These are phyloP conservation scores for Siniperca knerii DNA, from an alignment of 2,113 vertebrate species.

Conservation along the genomic window DNA sequence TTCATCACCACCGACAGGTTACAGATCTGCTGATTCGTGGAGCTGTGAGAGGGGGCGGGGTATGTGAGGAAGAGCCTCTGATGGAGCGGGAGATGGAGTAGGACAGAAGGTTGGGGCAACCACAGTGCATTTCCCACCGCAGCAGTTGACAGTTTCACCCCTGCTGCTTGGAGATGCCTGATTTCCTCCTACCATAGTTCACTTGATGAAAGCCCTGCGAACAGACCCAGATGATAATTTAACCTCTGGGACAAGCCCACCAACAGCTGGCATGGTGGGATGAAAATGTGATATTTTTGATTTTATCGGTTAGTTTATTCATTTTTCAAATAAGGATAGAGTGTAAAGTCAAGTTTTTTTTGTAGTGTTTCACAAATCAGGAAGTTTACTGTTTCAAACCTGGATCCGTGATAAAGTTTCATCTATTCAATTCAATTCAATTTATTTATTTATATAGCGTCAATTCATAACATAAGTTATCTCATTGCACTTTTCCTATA, in stretches of 20 bases:
- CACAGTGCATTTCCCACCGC: slow-evolving; percentile 44
- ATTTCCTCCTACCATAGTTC: slow-evolving; percentile 32
- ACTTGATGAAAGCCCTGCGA: not conserved
- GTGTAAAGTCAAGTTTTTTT: not conserved
- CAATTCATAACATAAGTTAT: no score
- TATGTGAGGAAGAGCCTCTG: slow-evolving; percentile 35
- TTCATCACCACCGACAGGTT: slow-evolving; percentile 79
- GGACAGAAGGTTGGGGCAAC: slow-evolving; percentile 55
- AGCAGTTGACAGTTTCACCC: slow-evolving; percentile 59
- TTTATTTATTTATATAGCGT: no score
- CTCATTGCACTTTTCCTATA: no score
- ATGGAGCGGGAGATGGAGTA: slow-evolving; percentile 36
- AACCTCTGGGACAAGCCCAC: slow-evolving; percentile 23
- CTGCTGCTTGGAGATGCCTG: slow-evolving; percentile 24
- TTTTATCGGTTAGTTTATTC: not conserved
- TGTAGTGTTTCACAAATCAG: not conserved
- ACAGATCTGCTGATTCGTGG: slow-evolving; percentile 78
- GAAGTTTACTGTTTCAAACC: not conserved
- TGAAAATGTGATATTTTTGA: not conserved
- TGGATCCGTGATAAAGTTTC: not conserved
- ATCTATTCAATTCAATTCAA: not conserved
- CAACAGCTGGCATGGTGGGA: slow-evolving; percentile 7
- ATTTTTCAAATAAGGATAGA: not conserved
- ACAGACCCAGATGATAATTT: slow-evolving; percentile 12
- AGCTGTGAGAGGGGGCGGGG: slow-evolving; percentile 21